Evolutionary conservation across 2,113 vertebrate genomes (phyloP), one percentile per base, ranked within the genome.

Genomic region (Donacobius atricapilla): DNA sequence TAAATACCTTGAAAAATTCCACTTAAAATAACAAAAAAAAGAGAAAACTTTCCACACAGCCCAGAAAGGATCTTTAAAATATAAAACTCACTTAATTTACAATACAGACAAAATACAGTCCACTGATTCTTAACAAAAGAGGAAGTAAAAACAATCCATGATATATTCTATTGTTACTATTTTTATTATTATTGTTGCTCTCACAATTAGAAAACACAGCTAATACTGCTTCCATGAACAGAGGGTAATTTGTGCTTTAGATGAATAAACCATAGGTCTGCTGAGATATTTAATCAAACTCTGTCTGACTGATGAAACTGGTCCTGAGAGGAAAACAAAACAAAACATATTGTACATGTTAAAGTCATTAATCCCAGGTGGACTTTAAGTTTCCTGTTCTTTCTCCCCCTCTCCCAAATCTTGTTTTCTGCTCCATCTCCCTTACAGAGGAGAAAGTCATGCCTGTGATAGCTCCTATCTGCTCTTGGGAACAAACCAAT

Each of bases 331-430:
- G 70, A 83, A 93, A 95, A 87, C 89, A 92, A 90, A 94, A 11
- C 88, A 93, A 79, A 96, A 63, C 88, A 92, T 68, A 44, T 75
- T 66, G 75, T 79, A 90, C 90, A 92, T 89, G 86, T 81, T 96
- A 90, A 96, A 95, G 44, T 96, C 83, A 83, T 93, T 93, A 87
- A 93, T 96, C 85, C 96, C 96, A 93, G 85, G 94, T 96, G 93
- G 83, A 81, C 92, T 94, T 95, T 37, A 68, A 87, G 96, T 93
- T 95, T 95, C 83, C 85, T 94, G 90, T 42, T 95, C 79, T 64
- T 63, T 90, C 45, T 28, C 47, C 20, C 48, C 13, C n/a, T 75
- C 65, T 84, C 45, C 40, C 83, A 70, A 50, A 56, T 35, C 60
- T 95, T 89, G 47, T 65, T 81, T 86, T 92, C 76, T 86, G 39